These are phyloP conservation scores for Papilio polyxenes DNA, from an alignment of 1,140 invertebrate species.

Conservation along the genomic window DNA sequence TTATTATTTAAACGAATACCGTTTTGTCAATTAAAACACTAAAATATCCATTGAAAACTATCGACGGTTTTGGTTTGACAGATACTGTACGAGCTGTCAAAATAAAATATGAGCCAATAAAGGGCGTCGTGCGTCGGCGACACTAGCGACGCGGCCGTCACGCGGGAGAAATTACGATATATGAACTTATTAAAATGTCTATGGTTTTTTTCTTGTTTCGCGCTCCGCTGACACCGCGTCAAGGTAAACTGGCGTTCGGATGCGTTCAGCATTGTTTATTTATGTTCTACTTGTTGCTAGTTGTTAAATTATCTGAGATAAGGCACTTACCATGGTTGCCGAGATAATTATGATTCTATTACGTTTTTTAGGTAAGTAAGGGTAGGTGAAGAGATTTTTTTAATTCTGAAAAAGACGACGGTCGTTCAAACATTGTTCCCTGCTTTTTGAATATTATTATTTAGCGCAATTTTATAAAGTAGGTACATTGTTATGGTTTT, in stretches of 20 bases:
- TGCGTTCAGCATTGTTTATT: conserved; percentile 39
- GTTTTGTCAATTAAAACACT: not conserved
- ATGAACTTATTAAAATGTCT: conserved; percentile 80
- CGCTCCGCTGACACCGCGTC: conserved; percentile 63
- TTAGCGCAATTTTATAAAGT: not conserved
- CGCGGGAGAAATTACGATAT: conserved; percentile 70
- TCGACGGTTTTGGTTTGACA: conserved; percentile 55
- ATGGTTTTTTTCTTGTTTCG: conserved; percentile 67
- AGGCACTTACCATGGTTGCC: not conserved
- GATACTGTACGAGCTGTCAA: conserved; percentile 66
- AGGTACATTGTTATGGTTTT: too few relatives aligned
- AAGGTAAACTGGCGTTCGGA: conserved; percentile 51
- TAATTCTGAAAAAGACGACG: not conserved
- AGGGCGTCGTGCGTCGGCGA: conserved; percentile 53
- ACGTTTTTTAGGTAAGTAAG: not conserved
- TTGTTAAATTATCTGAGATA: not conserved
- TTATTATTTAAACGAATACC: not conserved
- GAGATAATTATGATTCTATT: not conserved
- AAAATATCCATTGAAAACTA: conserved; percentile 39
- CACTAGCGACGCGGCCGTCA: conserved; percentile 67
- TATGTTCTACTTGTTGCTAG: conserved; percentile 38
- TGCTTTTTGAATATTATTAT: not conserved
- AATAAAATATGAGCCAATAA: conserved; percentile 78
- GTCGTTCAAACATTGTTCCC: not conserved
- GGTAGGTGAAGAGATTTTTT: not conserved